Evolutionary conservation across 2,888 invertebrate species (phyloP).

Genomic region (Agapostemon virescens): DNA sequence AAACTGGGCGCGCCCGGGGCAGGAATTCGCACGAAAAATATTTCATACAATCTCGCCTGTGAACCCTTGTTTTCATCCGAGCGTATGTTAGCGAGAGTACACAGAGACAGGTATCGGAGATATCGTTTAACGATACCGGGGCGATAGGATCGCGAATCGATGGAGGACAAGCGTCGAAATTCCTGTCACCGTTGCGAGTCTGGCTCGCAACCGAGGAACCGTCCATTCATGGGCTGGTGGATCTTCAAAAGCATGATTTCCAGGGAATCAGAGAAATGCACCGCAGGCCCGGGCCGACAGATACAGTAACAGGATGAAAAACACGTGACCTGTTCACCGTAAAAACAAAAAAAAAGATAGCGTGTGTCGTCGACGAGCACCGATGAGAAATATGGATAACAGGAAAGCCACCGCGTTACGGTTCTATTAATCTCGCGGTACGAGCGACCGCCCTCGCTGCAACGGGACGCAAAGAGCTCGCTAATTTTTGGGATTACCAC

Average conservation of each 20-base stretch:
- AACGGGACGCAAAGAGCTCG: conserved; percentile 1
- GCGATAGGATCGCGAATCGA: conserved; percentile 45
- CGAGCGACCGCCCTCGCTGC: not conserved
- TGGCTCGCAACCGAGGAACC: not conserved
- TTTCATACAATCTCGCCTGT: conserved; percentile 6
- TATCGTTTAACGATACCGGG: conserved; percentile 62
- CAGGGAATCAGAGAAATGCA: conserved; percentile 42
- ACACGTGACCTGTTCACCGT: conserved; percentile 13
- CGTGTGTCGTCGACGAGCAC: not conserved
- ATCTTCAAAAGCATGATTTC: conserved; percentile 41
- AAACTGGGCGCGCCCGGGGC: not conserved
- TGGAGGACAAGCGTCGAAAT: conserved; percentile 23
- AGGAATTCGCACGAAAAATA: conserved; percentile 21
- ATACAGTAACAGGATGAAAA: conserved; percentile 20
- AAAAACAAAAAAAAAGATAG: not conserved
- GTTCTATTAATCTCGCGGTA: conserved; percentile 37
- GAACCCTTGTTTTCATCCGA: conserved; percentile 11
- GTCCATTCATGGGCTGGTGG: conserved; percentile 9
- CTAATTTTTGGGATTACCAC: conserved; percentile 34
- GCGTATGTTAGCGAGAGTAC: not conserved
- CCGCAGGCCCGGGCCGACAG: conserved; percentile 6
- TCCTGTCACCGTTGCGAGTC: conserved; percentile 22
- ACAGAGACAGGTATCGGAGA: conserved; percentile 42
- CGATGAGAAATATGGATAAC: conserved; percentile 28
- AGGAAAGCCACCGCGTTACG: conserved; percentile 5